Conservation (phyloP, 1,140 invertebrate species). For the Pachypeltis micranthus region DNA sequence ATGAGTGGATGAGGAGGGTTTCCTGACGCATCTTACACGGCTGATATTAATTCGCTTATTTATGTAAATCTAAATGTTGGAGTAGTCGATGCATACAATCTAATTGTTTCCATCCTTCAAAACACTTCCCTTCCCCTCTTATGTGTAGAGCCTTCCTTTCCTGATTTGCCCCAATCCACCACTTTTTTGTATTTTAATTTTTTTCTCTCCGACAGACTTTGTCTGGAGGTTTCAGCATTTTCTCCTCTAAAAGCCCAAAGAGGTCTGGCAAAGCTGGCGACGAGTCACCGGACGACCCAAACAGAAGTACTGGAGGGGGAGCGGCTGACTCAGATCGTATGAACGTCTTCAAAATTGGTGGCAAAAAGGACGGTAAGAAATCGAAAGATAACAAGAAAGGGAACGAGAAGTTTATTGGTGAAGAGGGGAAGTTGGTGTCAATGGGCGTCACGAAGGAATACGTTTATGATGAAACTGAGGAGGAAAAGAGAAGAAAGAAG, state of each 20-base stretch:
- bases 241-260: neutral
- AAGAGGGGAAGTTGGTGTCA: constrained; percentile 30
- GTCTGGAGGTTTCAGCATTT: neutral
- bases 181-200: no score
- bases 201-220: no score
- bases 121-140: no score
- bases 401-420: constrained; percentile 29
- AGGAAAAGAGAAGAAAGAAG: constrained; percentile 27
- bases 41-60: no score
- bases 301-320: neutral
- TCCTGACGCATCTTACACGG: no score
- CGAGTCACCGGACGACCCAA: no score
- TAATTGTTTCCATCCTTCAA: no score
- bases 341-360: neutral
- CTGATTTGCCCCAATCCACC: no score
- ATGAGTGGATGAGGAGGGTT: no score
- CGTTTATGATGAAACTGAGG: constrained; percentile 20
- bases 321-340: neutral
- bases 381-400: constrained; percentile 10
- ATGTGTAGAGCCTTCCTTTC: no score
- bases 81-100: no score
- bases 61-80: no score
- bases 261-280: neutral
- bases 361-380: neutral
- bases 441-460: constrained; percentile 24